phyloP scores from a whole-genome alignment of 37 sponge, comb jelly and placozoan species.

The Spongilla lacustris region DNA sequence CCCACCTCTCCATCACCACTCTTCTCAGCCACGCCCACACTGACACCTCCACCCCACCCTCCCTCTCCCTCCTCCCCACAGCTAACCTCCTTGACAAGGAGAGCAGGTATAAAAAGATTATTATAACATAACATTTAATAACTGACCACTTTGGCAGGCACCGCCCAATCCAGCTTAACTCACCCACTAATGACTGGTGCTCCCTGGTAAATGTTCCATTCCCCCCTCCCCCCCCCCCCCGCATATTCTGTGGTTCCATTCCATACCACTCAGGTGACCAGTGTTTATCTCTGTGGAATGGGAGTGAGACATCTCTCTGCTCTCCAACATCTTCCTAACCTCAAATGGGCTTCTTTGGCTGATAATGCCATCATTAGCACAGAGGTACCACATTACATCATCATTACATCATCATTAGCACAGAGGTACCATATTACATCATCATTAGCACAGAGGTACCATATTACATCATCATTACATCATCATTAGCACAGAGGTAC shows the following conservation, averaged over 20 bases:
- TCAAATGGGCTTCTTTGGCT: constrained; percentile 86
- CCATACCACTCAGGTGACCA: constrained; percentile 58
- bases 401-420: neutral
- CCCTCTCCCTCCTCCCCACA: constrained; percentile 60
- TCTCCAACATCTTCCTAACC: constrained; percentile 77
- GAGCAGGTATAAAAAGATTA: constrained; percentile 34
- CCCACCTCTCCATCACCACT: constrained; percentile 76
- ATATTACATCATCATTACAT: too few species aligned
- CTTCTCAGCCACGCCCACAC: constrained; percentile 50
- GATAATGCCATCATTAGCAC: constrained; percentile 67
- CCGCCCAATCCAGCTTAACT: constrained; percentile 22
- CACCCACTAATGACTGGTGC: constrained; percentile 4
- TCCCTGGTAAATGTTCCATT: neutral
- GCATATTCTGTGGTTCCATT: neutral
- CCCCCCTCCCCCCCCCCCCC: neutral
- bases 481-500: neutral
- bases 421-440: neutral
- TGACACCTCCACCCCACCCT: constrained; percentile 15
- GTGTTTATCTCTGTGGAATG: constrained; percentile 58
- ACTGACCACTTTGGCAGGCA: neutral
- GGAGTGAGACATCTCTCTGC: constrained; percentile 56
- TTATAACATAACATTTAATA: neutral
- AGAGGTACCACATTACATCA: constrained; percentile 12
- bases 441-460: too few species aligned
- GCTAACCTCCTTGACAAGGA: constrained; percentile 38